Evolutionary conservation across 2,888 invertebrate genomes (phyloP), one percentile per base, ranked within the genome.

Genomic region (Polydrusus tereticollis): DNA sequence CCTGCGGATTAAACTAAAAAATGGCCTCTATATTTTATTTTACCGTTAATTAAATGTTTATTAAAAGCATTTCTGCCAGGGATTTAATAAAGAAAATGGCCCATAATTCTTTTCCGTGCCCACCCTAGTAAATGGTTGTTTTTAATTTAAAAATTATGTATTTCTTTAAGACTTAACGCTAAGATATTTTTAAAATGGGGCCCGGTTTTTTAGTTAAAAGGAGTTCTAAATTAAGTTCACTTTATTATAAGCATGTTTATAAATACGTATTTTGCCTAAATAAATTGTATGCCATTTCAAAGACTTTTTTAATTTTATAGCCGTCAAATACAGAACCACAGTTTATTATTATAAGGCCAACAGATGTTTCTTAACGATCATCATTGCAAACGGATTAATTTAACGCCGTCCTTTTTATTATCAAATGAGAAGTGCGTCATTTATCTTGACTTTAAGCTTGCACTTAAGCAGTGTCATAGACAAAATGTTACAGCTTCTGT

Each of bases 111-210:
- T 73, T 55, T 62, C 41, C 55, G 57, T 66, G 66, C 69, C 58
- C 52, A 60, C 52, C 70, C 59, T 50, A 52, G 60, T 50, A 71
- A 73, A 73, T 69, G 59, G 57, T 55, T 57, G 60, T 60, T 69
- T 73, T 73, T 69, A 73, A 73, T 73, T 73, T 62, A 69, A 47
- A 62, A 73, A 66, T 66, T 73, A 73, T 66, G 73, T 66, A 60
- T 69, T 73, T 73, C 68, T 58, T 73, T 59, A 73, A 43, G 62
- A 38, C 58, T 47, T 58, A 50, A 43, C 47, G 43, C 47, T 66
- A 29, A 71, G 57, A 43, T 65, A 57, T 55, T 41, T 38, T 20
- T n/a, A 23, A 57, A 52, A 23, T 21, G 41, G 23, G 14, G 14
- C n/a, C 1, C 14, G 55, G 55, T 41, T 43, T 65, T 43, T 57